Conservation (phyloP, 2,113 vertebrate species). For the Dolichallabes microphthalmus region DNA sequence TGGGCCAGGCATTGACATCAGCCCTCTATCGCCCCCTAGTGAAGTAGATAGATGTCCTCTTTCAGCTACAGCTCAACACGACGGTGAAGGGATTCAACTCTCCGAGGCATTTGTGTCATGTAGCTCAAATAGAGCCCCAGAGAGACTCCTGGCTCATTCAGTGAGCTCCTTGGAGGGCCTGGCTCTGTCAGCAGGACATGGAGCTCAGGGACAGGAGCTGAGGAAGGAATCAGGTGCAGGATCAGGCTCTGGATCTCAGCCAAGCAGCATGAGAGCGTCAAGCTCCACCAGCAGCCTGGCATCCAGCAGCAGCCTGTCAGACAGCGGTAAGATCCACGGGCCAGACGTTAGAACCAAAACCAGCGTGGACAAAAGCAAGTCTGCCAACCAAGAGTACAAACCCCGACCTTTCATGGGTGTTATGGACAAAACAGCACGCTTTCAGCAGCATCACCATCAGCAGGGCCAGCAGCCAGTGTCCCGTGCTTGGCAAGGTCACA, state of each 20-base stretch:
- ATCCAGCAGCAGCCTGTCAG: slow-evolving; percentile 82
- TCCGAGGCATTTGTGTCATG: slow-evolving; percentile 60
- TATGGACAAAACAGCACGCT: slow-evolving; percentile 89
- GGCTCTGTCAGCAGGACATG: slow-evolving; percentile 48
- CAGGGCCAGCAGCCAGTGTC: slow-evolving; percentile 53
- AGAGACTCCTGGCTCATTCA: slow-evolving; percentile 70
- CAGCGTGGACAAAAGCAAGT: slow-evolving; percentile 68
- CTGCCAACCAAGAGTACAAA: slow-evolving; percentile 79
- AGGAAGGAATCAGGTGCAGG: slow-evolving; percentile 58
- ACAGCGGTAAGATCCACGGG: slow-evolving; percentile 77
- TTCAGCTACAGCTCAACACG: slow-evolving; percentile 64
- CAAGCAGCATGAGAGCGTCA: slow-evolving; percentile 73
- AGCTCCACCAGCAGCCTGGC: slow-evolving; percentile 83
- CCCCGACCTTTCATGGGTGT: slow-evolving; percentile 92
- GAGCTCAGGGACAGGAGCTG: slow-evolving; percentile 59
- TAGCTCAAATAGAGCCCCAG: slow-evolving; percentile 68
- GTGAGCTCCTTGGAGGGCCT: slow-evolving; percentile 66
- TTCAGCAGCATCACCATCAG: slow-evolving; percentile 67
- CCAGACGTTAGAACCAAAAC: slow-evolving; percentile 82
- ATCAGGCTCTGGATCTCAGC: slow-evolving; percentile 64
- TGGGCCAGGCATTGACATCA: slow-evolving; percentile 74
- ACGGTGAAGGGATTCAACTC: slow-evolving; percentile 57
- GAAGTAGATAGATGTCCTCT: slow-evolving; percentile 54
- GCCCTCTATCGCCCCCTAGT: slow-evolving; percentile 58
- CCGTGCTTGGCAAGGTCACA: slow-evolving; percentile 81